These are phyloP conservation scores for Trichoplusia ni DNA, from an alignment of 1,140 invertebrate genomes.

Conservation along the genomic window DNA sequence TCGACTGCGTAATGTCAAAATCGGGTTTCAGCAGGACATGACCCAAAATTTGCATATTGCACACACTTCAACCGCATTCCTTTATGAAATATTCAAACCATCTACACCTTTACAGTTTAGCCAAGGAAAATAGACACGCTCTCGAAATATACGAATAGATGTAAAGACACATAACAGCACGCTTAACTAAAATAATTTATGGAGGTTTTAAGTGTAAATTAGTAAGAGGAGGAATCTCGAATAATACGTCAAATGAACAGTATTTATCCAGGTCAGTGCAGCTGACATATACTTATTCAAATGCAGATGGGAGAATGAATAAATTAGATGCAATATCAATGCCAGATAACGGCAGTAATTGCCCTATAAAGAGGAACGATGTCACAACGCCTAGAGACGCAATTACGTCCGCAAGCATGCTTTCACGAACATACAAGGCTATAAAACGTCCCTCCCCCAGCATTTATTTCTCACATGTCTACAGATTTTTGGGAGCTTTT, in stretches of 20 bases:
- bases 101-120: slow-evolving; percentile 46
- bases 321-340: slow-evolving; percentile 79
- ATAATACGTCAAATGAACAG: slow-evolving; percentile 50
- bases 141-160: too few relatives aligned
- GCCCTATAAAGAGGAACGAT: slow-evolving; percentile 77
- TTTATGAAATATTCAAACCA: slow-evolving; percentile 54
- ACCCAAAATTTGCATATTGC: slow-evolving; percentile 57
- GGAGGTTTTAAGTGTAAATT: too few relatives aligned
- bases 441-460: slow-evolving; percentile 58
- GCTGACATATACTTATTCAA: slow-evolving; percentile 67
- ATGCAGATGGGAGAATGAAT: slow-evolving; percentile 64
- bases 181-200: too few relatives aligned
- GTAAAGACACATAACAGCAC: too few relatives aligned
- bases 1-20: slow-evolving; percentile 50
- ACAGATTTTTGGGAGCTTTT: slow-evolving; percentile 52
- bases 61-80: slow-evolving; percentile 40
- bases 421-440: slow-evolving; percentile 63
- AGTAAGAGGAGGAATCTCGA: too few relatives aligned
- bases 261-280: slow-evolving; percentile 55
- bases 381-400: slow-evolving; percentile 73
- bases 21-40: slow-evolving; percentile 47
- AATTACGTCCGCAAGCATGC: slow-evolving; percentile 68
- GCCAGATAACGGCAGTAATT: slow-evolving; percentile 77
- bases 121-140: not conserved
- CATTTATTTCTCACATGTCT: slow-evolving; percentile 57